These are phyloP conservation scores for Drosophila ogumai DNA, from an alignment of 1,140 invertebrate species.

Conservation along the genomic window DNA sequence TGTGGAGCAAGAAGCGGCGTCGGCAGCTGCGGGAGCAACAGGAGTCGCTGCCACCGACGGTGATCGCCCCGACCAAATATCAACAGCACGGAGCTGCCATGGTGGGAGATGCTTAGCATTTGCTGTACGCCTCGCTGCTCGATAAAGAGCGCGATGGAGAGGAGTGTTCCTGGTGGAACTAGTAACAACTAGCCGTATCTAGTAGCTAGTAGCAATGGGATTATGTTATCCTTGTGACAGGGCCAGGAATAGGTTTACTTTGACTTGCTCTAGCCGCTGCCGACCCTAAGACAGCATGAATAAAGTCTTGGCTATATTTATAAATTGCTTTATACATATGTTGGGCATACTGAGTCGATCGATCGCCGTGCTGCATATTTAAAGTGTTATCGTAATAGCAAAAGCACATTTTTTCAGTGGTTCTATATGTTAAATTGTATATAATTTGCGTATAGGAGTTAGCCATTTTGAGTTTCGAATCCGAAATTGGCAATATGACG, in stretches of 20 bases:
- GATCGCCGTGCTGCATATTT: constrained; percentile 66
- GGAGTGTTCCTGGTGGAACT: constrained; percentile 74
- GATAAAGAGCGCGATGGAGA: constrained; percentile 51
- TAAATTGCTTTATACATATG: constrained; percentile 50
- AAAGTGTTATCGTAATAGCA: constrained; percentile 59
- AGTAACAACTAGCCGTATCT: constrained; percentile 47
- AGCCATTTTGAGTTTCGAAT: constrained; percentile 42
- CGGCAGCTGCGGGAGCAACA: constrained; percentile 91
- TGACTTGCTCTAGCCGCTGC: constrained; percentile 61
- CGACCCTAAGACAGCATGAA: constrained; percentile 58
- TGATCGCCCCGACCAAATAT: constrained; percentile 72
- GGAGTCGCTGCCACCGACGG: constrained; percentile 64
- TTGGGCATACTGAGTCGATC: constrained; percentile 58
- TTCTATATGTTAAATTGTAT: constrained; percentile 37
- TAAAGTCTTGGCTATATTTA: constrained; percentile 62
- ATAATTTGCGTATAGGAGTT: constrained; percentile 12
- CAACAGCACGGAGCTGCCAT: constrained; percentile 86
- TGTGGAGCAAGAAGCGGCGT: constrained; percentile 98
- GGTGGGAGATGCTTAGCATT: constrained; percentile 78
- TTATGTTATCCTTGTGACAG: constrained; percentile 38
- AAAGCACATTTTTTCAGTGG: constrained; percentile 42
- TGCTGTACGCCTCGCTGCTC: constrained; percentile 66
- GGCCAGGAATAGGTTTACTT: constrained; percentile 53
- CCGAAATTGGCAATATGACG: constrained; percentile 59
- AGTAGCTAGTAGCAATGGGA: constrained; percentile 54